phyloP scores from a whole-genome alignment of 2,113 vertebrate species.

The Apeltes quadracus region DNA sequence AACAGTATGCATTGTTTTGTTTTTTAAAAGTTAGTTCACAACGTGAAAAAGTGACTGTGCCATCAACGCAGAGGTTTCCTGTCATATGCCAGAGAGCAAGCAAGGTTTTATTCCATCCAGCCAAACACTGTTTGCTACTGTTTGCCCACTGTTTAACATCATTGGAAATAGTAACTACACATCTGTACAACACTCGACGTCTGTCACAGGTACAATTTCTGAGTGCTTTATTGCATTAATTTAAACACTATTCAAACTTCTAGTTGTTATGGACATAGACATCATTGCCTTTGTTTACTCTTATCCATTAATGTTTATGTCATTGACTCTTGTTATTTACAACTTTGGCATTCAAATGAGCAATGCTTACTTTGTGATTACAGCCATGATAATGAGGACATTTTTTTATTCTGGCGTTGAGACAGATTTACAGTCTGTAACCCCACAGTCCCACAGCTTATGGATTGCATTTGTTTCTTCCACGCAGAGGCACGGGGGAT shows the following conservation, averaged over 20 bases:
- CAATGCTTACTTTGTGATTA: not conserved
- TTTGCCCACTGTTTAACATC: constrained; percentile 18
- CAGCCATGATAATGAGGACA: not conserved
- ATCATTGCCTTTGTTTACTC: not conserved
- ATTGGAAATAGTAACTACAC: constrained; percentile 12
- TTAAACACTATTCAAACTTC: not conserved
- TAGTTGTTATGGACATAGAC: not conserved
- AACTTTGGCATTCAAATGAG: not conserved
- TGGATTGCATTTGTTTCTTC: constrained; percentile 13
- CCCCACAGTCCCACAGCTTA: not conserved
- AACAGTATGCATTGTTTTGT: not conserved
- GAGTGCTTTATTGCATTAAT: not conserved
- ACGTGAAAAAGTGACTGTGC: constrained; percentile 9
- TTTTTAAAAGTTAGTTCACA: constrained; percentile 2
- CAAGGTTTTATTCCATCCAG: constrained; percentile 27
- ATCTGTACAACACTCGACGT: not conserved
- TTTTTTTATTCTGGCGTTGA: not conserved
- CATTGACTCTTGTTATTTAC: not conserved
- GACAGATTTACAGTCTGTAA: constrained; percentile 32
- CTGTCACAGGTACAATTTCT: not conserved
- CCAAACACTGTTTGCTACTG: constrained; percentile 46
- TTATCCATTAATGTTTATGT: not conserved
- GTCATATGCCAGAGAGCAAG: constrained; percentile 32
- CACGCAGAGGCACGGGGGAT: not conserved
- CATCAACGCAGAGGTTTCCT: constrained; percentile 7